These are phyloP conservation scores for Drosophila meridiana DNA, from an alignment of 2,888 invertebrate species.

Conservation along the genomic window DNA sequence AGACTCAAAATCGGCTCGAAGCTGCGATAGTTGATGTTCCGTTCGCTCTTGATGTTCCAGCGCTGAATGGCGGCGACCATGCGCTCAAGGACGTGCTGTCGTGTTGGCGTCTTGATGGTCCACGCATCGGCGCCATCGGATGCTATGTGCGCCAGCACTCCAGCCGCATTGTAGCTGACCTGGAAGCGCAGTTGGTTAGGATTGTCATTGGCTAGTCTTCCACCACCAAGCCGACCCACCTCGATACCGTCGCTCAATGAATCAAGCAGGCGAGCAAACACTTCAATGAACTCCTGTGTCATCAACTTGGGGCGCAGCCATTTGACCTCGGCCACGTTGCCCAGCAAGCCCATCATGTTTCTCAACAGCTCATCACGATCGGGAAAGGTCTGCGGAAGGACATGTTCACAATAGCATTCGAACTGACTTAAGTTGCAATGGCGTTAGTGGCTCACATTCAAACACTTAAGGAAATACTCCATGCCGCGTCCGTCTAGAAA, in stretches of 20 bases:
- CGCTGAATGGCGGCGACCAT: constrained; percentile 93
- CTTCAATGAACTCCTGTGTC: constrained; percentile 92
- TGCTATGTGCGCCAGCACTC: constrained; percentile 97
- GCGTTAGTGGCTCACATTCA: constrained; percentile 88
- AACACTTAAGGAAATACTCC: constrained; percentile 94
- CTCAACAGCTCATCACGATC: constrained; percentile 95
- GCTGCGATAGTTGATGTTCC: constrained; percentile 98
- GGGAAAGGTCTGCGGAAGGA: constrained; percentile 90
- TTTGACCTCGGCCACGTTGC: constrained; percentile 98
- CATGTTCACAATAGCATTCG: not conserved
- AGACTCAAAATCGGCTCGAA: constrained; percentile 97
- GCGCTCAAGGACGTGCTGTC: constrained; percentile 90
- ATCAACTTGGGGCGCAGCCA: constrained; percentile 92
- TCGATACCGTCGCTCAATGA: constrained; percentile 97
- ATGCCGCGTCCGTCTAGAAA: constrained; percentile 96
- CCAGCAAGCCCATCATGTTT: constrained; percentile 99
- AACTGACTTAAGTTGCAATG: not conserved
- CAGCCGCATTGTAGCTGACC: constrained; percentile 98
- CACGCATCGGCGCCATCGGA: constrained; percentile 95
- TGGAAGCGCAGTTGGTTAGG: constrained; percentile 83
- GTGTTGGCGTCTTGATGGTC: constrained; percentile 90
- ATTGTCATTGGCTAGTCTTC: constrained; percentile 61
- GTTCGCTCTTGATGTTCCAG: constrained; percentile 94
- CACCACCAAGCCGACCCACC: constrained; percentile 86
- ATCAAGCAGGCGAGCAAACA: constrained; percentile 94